Base-by-base conservation (phyloP, 1,140 invertebrate species). In the Bradynema listronoti region DNA sequence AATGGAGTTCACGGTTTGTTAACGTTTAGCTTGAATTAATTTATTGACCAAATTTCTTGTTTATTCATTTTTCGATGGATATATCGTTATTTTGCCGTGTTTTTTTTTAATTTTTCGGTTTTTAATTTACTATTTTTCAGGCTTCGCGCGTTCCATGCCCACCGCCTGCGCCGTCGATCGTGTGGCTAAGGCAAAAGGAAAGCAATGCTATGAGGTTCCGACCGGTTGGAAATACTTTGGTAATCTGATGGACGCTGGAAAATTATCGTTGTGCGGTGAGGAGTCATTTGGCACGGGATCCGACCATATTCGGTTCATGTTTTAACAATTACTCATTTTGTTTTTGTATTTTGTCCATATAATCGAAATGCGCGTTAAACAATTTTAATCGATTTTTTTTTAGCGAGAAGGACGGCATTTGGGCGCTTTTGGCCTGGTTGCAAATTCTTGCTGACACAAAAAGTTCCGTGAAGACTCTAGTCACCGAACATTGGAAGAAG, bases 221-320 rank as follows among this genome's bases (percentile, higher is more conserved):
- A 99, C 95, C 11, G 95, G 88, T 2, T 93, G 90, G 90, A 93
- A 93, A 79, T 93, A 89, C 80, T 93, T 90, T 84, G 94, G 94
- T 39, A 98, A 98, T 82, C 82, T 99, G 32, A 96, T 99, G 92
- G 95, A 99, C 82, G 90, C 88, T 29, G 88, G 87, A 22, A 82
- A 86, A 45, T 78, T 98, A 24, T 95, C 90, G 0, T 81, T 99
- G 5, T 99, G 95, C 80, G 95, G 95, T 1, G 95, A 99, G 82
- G 95, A 99, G 82, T 95, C 91, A 81, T 99, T 99, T 81, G 94
- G 93, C 14, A 85, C 83, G 29, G 84, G 84, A 22, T 84, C 83
- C 19, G 83, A 85, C 72, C 83, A 85, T 65, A 84, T 85, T 58
- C 77, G 82, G 81, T 82, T 56, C 41, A 53, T 54, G 14, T 16